Conservation (phyloP, 2,797 vertebrate genomes). For the Catostomus latipinnis region DNA sequence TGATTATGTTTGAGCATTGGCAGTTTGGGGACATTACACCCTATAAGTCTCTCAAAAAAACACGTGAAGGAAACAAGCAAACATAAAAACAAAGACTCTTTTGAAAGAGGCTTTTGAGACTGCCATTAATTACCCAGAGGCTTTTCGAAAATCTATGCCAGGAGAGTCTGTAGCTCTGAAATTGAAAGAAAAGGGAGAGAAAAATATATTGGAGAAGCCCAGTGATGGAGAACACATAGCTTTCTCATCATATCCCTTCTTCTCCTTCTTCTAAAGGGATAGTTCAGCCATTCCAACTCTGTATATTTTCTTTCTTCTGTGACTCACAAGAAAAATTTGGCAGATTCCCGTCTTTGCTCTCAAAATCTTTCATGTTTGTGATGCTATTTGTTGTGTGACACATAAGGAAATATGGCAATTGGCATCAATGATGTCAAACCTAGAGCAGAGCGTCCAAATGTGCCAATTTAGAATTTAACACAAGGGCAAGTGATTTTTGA, state of each 20-base stretch:
- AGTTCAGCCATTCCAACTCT: too few species aligned
- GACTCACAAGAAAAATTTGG: too few species aligned
- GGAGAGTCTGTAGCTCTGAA: slow-evolving; percentile 7
- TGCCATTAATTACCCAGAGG: slow-evolving; percentile 45
- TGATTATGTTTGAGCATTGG: slow-evolving; percentile 43
- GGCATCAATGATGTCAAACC: too few species aligned
- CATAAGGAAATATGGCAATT: too few species aligned
- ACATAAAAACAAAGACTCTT: slow-evolving; percentile 18
- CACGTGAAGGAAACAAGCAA: too few species aligned
- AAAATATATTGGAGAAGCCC: slow-evolving; percentile 9
- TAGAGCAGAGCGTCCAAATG: too few species aligned
- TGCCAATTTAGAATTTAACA: too few species aligned
- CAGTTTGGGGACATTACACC: slow-evolving; percentile 32
- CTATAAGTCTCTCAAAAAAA: slow-evolving; percentile 30
- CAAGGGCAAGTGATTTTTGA: too few species aligned
- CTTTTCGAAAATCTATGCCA: slow-evolving; percentile 29
- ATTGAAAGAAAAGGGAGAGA: not conserved
- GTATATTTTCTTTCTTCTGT: too few species aligned
- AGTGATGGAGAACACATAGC: not conserved
- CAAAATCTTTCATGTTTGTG: too few species aligned
- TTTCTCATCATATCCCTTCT: slow-evolving; percentile 70
- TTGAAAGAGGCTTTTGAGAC: slow-evolving; percentile 25
- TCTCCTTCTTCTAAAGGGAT: slow-evolving; percentile 45
- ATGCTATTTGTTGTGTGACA: too few species aligned
- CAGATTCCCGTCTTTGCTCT: too few species aligned